Conservation (phyloP, 2,113 vertebrate species). For the Lethenteron reissneri region DNA sequence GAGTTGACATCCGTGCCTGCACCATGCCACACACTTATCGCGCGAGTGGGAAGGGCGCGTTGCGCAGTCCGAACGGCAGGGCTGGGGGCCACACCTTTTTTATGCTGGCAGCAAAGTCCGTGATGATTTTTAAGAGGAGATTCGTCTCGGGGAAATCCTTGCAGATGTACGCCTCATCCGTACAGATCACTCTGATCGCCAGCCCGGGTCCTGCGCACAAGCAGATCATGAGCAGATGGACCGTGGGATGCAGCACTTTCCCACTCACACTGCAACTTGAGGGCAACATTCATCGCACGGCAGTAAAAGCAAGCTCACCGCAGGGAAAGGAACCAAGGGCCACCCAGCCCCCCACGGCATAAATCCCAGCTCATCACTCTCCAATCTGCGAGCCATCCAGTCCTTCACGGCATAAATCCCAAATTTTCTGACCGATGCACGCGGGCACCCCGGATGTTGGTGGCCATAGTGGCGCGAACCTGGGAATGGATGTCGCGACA, state of each 20-base stretch:
- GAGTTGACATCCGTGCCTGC: too few relatives aligned
- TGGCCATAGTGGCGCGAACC: conserved; percentile 20
- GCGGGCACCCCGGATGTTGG: too few relatives aligned
- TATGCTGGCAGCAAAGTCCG: conserved; percentile 88
- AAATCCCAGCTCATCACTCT: too few relatives aligned
- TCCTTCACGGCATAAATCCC: too few relatives aligned
- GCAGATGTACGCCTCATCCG: conserved; percentile 89
- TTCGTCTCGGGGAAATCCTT: conserved; percentile 97
- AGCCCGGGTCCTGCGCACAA: conserved; percentile 65
- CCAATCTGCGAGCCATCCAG: too few relatives aligned
- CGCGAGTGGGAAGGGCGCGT: too few relatives aligned
- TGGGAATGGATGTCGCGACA: conserved; percentile 85
- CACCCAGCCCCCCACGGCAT: too few relatives aligned
- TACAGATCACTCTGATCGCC: conserved; percentile 92
- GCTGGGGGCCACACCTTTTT: conserved; percentile 51
- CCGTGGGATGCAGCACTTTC: not conserved
- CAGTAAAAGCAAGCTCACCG: not conserved
- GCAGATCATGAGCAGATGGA: not conserved
- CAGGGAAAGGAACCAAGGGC: too few relatives aligned
- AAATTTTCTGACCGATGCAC: too few relatives aligned
- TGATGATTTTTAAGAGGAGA: conserved; percentile 92
- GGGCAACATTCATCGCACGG: not conserved
- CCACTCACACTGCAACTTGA: not conserved
- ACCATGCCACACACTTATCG: too few relatives aligned
- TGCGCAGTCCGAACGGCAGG: too few relatives aligned